Evolutionary conservation across 1,140 invertebrate species (phyloP), one percentile per base, ranked within the genome.

Genomic region (Euschistus heros): DNA sequence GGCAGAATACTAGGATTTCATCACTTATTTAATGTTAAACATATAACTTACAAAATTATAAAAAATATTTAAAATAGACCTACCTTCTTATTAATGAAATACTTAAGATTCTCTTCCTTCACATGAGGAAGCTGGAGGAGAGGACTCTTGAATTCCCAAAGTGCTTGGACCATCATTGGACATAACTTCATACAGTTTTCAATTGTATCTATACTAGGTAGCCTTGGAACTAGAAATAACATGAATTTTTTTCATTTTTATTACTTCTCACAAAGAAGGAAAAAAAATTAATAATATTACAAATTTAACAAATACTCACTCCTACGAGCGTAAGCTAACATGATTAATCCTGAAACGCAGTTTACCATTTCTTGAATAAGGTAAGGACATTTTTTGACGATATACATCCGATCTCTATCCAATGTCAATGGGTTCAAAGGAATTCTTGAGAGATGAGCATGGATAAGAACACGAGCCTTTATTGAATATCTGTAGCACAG

Each of bases 361-460:
- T 89, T 91, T 55, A 98, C 88, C 91, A 98, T 97, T 78, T 99
- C 97, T 73, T 97, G 91, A 68, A 99, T 86, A n/a, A 99, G 80
- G 76, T 92, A 92, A 2, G 96, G 94, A 76, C 90, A 92, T 75
- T 97, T 94, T 71, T 86, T 91, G 46, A 97, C 82, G 68, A 98
- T 86, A 71, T 93, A 94, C 71, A 88, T 83, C 54, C 89, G 80
- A 77, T 93, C 91, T 70, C 83, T 81, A 68, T 97, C 92, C 26
- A 99, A 76, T 0, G 89, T 92, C 50, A 86, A 79, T 0, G 85
- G 82, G 71, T 89, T 89, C 17, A 99, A 76, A 14, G 81, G 76
- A 71, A 98, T 83, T 54, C 96, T 80, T 5, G 86, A 83, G 30
- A 99, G 80, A 80, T 99, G 95, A 2, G 97, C 94, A 75, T 98